A percentile compares a stretch with the other conserved stretches of the same genome.
These are phyloP conservation scores for Boloria selene DNA, from an alignment of 2,888 invertebrate species.

Conservation along the genomic window DNA sequence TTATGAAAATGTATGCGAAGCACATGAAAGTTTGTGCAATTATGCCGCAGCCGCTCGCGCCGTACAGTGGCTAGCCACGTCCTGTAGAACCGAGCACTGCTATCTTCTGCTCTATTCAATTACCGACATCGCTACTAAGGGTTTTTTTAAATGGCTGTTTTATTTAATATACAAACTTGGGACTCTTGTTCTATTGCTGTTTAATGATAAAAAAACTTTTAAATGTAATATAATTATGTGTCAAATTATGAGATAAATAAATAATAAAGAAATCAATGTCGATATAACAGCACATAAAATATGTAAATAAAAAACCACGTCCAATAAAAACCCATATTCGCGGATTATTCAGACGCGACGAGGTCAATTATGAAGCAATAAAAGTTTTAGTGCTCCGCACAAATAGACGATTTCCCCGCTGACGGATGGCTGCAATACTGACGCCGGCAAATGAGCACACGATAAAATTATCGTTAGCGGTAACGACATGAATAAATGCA, in stretches of 20 bases:
- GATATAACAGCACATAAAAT: conserved; percentile 12
- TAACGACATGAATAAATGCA: conserved; percentile 84
- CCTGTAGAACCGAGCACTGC: conserved; percentile 65
- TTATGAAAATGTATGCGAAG: conserved; percentile 81
- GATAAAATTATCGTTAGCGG: conserved; percentile 84
- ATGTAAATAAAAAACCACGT: conserved; percentile 33
- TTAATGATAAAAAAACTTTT: conserved; percentile 27
- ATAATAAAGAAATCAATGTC: not conserved
- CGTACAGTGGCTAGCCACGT: conserved; percentile 66
- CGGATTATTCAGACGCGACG: conserved; percentile 59
- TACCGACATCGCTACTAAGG: conserved; percentile 61
- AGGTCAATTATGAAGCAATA: conserved; percentile 79
- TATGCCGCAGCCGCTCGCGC: conserved; percentile 65
- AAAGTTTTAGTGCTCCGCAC: conserved; percentile 80
- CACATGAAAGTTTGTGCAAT: conserved; percentile 81
- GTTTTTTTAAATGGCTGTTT: conserved; percentile 62
- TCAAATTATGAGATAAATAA: not conserved
- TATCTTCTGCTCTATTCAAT: conserved; percentile 72
- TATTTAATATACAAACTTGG: conserved; percentile 33
- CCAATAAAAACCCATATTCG: conserved; percentile 39
- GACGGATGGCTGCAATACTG: conserved; percentile 79
- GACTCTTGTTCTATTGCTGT: conserved; percentile 33
- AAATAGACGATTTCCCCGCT: conserved; percentile 79
- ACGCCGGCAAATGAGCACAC: conserved; percentile 82
- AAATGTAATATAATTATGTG: conserved; percentile 1